These are phyloP conservation scores for Callocephalon fimbriatum DNA, from an alignment of 2,113 vertebrate species.

Conservation along the genomic window DNA sequence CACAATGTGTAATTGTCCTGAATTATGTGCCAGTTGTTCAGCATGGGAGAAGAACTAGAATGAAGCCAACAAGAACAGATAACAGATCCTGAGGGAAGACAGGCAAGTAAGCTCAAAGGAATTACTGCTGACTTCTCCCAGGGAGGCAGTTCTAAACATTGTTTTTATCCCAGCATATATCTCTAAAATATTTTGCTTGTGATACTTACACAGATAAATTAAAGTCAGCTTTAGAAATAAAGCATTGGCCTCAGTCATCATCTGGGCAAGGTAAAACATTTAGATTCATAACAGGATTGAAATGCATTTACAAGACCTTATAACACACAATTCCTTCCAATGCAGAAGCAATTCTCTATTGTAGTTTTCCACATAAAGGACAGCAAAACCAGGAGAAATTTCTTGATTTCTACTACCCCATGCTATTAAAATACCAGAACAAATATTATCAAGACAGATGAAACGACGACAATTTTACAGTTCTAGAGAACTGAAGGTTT, in stretches of 20 bases:
- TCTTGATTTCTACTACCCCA: constrained; percentile 39
- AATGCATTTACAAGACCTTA: constrained; percentile 40
- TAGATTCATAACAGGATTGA: constrained; percentile 38
- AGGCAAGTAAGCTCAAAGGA: not conserved
- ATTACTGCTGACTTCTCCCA: not conserved
- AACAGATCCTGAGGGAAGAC: not conserved
- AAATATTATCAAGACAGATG: constrained; percentile 50
- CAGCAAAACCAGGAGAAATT: not conserved
- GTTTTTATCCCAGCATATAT: not conserved
- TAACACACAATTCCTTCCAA: constrained; percentile 22
- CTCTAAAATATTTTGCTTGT: not conserved
- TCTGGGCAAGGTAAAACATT: constrained; percentile 28
- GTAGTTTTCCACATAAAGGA: not conserved
- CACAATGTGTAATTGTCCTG: not conserved
- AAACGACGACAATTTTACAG: not conserved
- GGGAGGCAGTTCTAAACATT: not conserved
- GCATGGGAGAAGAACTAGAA: not conserved
- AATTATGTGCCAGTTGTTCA: not conserved
- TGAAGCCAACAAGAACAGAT: not conserved
- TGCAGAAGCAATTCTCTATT: constrained; percentile 34
- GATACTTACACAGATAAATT: not conserved
- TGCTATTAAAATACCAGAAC: constrained; percentile 61
- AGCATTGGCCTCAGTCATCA: constrained; percentile 4
- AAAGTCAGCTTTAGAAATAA: constrained; percentile 4
- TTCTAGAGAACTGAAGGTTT: not conserved